Percentiles rank a stretch among this genome's conserved stretches.
Conservation (phyloP, 2,113 vertebrate species). For the Panurus biarmicus region DNA sequence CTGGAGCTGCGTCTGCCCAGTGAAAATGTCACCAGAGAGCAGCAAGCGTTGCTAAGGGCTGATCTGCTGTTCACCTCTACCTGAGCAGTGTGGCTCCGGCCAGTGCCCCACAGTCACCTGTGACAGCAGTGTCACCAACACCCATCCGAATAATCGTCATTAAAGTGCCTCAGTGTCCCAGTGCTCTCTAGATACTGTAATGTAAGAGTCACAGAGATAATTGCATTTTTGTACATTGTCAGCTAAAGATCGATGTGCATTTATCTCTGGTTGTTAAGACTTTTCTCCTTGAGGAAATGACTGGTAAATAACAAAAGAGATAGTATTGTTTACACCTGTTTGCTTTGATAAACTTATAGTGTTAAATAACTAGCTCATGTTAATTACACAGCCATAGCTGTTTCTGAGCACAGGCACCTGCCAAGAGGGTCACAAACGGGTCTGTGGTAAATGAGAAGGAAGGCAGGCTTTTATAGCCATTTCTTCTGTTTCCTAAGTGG, state of each 20-base stretch:
- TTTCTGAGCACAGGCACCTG: neutral
- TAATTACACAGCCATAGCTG: neutral
- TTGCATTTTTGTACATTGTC: rapidly evolving
- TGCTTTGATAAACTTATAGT: rapidly evolving
- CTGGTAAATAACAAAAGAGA: neutral
- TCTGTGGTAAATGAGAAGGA: neutral
- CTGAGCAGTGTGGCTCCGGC: rapidly evolving
- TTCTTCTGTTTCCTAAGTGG: neutral
- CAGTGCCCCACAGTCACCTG: rapidly evolving
- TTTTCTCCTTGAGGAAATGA: neutral
- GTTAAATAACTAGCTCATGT: neutral
- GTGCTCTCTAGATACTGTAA: rapidly evolving
- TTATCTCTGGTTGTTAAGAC: neutral
- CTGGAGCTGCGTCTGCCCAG: rapidly evolving
- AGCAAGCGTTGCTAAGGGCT: rapidly evolving
- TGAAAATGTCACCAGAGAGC: too few relatives aligned
- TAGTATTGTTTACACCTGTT: rapidly evolving
- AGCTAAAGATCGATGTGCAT: neutral
- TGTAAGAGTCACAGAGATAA: neutral
- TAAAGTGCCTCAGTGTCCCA: too few relatives aligned
- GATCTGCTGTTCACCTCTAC: rapidly evolving
- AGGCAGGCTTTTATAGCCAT: neutral
- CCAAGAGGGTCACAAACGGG: rapidly evolving
- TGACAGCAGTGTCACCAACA: rapidly evolving
- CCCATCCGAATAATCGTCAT: rapidly evolving